Evolutionary conservation across 2,888 invertebrate species (phyloP).

Genomic region (Myathropa florea): DNA sequence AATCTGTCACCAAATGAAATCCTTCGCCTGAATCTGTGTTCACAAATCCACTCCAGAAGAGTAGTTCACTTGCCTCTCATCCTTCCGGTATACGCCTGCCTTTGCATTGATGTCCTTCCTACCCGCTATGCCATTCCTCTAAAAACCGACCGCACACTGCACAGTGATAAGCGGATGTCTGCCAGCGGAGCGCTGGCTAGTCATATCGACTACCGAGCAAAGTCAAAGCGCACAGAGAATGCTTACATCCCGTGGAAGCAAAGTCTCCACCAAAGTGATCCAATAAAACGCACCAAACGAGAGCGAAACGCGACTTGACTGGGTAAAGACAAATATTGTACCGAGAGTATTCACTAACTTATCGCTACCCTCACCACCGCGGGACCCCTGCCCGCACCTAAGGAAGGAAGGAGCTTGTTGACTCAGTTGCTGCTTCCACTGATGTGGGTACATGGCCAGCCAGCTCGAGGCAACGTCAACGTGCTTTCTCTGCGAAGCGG

Average conservation of each 20-base stretch:
- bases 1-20: too few relatives aligned
- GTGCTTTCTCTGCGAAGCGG: slow-evolving; percentile 20
- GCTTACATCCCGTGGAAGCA: slow-evolving; percentile 25
- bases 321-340: slow-evolving; percentile 31
- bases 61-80: slow-evolving; percentile 2
- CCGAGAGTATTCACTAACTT: slow-evolving; percentile 27
- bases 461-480: not conserved
- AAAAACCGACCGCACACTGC: not conserved
- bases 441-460: not conserved
- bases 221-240: slow-evolving; percentile 44
- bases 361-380: not conserved
- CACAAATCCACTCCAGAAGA: slow-evolving; percentile 13
- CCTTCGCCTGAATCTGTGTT: too few relatives aligned
- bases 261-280: slow-evolving; percentile 1
- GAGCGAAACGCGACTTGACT: slow-evolving; percentile 32
- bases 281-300: slow-evolving; percentile 40
- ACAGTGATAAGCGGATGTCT: slow-evolving; percentile 25
- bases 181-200: not conserved
- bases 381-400: slow-evolving; percentile 27
- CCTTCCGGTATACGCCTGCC: not conserved
- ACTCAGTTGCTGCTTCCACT: slow-evolving; percentile 43
- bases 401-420: slow-evolving; percentile 34
- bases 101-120: not conserved
- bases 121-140: not conserved
- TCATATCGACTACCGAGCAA: slow-evolving; percentile 39